Base-by-base conservation (phyloP, 64 coral and sea anemone genomes). In the Porites australiensis region DNA sequence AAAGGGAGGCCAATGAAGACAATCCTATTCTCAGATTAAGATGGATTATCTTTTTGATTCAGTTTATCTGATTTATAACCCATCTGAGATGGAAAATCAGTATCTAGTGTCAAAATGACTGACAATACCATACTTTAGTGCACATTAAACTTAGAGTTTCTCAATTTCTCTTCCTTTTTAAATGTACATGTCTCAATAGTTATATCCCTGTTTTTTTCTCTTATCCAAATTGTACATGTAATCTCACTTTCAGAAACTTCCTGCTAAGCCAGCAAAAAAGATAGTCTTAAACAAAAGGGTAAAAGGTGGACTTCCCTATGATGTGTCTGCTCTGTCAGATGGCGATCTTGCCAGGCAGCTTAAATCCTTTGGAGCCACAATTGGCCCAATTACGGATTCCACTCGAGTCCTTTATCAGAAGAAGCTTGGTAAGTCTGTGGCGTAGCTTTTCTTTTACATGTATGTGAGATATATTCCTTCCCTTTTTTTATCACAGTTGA, bases 321-420 rank as follows among this genome's bases (percentile, higher is more conserved):
- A 94, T 88, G 92, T 97, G 43, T 69, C 79, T 13, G 81, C 95
- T 0, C 60, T 97, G 21, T 97, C 95, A 44, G 95, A 97, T 91
- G 95, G 95, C 3, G 95, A 97, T 43, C 92, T 97, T 49, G 95
- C 92, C 44, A 87, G 95, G 21, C 95, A 97, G 61, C 83, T 97
- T 4, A 90, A 83, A 69, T 79, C 43, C 16, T 97, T 93, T 94
- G 95, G 95, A 46, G 69, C 79, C 15, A 77, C 68, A 18, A 88
- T 90, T 47, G 95, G 95, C 9, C 95, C 95, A n/a, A 83, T 97
- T 15, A 97, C 88, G 15, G 95, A 94, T 5, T 88, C 95, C 59
- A 97, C 95, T 22, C 57, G 95, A 5, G 92, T 88, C 14, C 11
- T 97, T 14, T 97, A 97, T 84, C 95, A 94, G 73, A 97, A 97